phyloP scores from a whole-genome alignment of 1,140 invertebrate genomes.

The Drosophila subobscura region DNA sequence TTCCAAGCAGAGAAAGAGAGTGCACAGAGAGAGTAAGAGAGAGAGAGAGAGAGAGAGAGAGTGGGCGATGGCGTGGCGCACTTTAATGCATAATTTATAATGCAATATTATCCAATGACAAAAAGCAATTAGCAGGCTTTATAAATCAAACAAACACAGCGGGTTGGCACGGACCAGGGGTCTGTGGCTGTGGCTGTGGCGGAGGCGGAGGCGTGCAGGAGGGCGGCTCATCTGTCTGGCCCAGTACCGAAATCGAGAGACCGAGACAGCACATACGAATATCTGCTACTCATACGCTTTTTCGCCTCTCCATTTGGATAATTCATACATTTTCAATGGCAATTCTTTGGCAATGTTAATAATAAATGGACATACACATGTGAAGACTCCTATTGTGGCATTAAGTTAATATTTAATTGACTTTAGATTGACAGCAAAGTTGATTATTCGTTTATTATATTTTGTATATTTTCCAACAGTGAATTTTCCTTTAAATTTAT shows the following conservation, averaged over 20 bases:
- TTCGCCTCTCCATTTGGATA: constrained; percentile 2
- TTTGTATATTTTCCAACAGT: too few relatives aligned
- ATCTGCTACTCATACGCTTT: too few relatives aligned
- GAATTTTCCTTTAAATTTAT: too few relatives aligned
- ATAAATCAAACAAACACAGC: constrained; percentile 54
- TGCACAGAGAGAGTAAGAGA: too few relatives aligned
- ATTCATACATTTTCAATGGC: constrained; percentile 1
- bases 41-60: too few relatives aligned
- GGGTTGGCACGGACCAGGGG: background rate
- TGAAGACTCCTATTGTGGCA: too few relatives aligned
- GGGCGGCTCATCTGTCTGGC: constrained; percentile 10
- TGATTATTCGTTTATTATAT: background rate
- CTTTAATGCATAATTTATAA: constrained; percentile 50
- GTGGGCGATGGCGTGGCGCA: background rate
- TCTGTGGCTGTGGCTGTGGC: background rate
- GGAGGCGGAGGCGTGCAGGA: background rate
- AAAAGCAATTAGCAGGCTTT: constrained; percentile 62
- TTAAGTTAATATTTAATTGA: too few relatives aligned
- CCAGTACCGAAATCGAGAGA: too few relatives aligned
- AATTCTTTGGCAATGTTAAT: background rate
- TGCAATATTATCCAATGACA: constrained; percentile 50
- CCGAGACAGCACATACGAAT: constrained; percentile 5
- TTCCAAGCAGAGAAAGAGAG: background rate
- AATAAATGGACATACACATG: background rate
- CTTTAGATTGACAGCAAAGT: too few relatives aligned